A percentile compares a stretch with the other conserved stretches of the same genome.
Conservation (phyloP, 2,797 vertebrate species). For the Tapera naevia region DNA sequence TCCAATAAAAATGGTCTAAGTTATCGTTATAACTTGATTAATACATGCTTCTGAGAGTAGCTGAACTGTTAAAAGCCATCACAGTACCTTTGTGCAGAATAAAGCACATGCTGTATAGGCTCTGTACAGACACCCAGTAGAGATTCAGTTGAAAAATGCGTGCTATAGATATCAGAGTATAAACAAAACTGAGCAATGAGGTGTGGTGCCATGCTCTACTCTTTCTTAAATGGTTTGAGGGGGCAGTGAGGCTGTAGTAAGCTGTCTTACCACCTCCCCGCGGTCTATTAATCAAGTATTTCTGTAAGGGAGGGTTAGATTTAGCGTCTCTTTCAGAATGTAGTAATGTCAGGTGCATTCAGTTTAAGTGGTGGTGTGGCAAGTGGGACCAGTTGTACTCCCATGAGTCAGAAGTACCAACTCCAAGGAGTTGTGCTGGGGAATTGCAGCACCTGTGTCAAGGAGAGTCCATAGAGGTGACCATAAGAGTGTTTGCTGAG, state of each 20-base stretch:
- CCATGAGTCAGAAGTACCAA: neutral
- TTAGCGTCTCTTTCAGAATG: neutral
- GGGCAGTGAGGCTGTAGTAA: neutral
- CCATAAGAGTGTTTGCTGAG: neutral
- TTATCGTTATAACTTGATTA: neutral
- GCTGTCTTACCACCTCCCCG: neutral
- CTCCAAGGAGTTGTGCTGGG: neutral
- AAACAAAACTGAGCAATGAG: neutral
- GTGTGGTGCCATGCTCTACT: neutral
- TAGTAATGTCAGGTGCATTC: neutral
- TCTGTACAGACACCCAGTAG: neutral
- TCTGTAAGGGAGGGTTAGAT: neutral
- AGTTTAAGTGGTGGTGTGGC: neutral
- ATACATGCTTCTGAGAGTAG: neutral
- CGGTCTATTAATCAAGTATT: neutral
- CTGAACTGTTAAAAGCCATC: neutral
- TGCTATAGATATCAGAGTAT: neutral
- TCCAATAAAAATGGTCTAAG: neutral
- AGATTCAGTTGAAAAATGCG: neutral
- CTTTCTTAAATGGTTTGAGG: neutral
- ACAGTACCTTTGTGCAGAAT: neutral
- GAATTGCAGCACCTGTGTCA: neutral
- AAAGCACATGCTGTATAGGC: neutral
- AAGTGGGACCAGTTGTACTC: slow-evolving; percentile 14
- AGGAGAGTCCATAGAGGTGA: neutral